Conservation (phyloP, 30 jellyfish, hydroid and myxozoan species). For the Turritopsis dohrnii region DNA sequence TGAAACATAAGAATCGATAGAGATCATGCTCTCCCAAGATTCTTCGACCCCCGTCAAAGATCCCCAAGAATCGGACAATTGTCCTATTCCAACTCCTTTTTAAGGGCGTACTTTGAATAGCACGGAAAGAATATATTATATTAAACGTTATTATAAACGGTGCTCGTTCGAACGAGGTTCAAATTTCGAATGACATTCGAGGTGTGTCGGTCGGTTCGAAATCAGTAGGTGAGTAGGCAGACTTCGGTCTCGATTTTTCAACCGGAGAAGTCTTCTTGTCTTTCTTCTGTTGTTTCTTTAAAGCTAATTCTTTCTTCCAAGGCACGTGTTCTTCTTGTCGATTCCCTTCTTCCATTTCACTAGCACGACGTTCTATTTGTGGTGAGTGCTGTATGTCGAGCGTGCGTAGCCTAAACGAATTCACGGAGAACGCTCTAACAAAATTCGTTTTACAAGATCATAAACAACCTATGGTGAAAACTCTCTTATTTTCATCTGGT, state of each 20-base stretch:
- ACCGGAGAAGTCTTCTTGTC: background rate
- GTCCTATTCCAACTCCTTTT: no score
- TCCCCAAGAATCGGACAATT: no score
- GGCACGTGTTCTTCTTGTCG: background rate
- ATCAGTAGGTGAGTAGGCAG: background rate
- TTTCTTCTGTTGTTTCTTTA: background rate
- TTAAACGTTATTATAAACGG: background rate
- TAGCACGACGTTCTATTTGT: background rate
- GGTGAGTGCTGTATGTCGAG: slow-evolving; percentile 15
- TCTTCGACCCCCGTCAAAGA: no score
- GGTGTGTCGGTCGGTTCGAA: background rate
- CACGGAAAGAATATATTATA: no score
- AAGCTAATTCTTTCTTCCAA: background rate
- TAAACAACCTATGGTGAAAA: no score
- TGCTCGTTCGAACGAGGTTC: background rate
- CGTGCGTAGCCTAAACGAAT: slow-evolving; percentile 1
- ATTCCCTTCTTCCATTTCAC: background rate
- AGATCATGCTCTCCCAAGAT: no score
- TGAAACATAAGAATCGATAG: no score
- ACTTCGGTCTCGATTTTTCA: background rate
- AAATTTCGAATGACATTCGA: background rate
- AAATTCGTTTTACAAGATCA: no score
- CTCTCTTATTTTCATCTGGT: no score
- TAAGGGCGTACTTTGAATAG: no score
- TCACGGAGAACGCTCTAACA: no score